These are phyloP conservation scores for Syrmaticus mikado DNA, from an alignment of 2,113 vertebrate genomes.

Conservation along the genomic window DNA sequence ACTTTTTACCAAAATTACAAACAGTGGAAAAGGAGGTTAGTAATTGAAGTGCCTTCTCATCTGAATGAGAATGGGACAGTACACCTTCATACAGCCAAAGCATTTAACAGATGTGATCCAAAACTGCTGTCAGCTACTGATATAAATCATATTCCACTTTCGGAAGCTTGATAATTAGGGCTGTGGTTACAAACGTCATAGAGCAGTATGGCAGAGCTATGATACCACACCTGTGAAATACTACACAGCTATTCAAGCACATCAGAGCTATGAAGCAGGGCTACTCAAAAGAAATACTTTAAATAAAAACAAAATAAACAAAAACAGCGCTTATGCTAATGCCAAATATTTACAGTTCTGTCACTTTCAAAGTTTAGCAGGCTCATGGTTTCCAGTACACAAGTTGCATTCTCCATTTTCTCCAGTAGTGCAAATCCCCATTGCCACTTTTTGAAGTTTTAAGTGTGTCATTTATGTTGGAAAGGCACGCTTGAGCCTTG, in stretches of 20 bases:
- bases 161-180: background rate
- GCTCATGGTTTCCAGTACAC: background rate
- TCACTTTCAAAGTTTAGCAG: background rate
- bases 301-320: background rate
- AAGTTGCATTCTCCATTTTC: background rate
- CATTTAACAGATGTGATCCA: constrained; percentile 8
- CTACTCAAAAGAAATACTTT: background rate
- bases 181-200: accelerated
- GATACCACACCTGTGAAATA: background rate
- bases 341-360: background rate
- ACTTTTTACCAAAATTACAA: background rate
- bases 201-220: background rate
- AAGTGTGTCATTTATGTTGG: background rate
- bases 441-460: background rate
- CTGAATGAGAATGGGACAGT: background rate
- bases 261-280: background rate
- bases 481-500: background rate
- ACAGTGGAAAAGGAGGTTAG: background rate
- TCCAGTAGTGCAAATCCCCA: background rate
- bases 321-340: background rate
- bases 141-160: background rate
- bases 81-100: background rate
- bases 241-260: background rate
- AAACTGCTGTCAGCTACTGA: background rate
- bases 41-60: background rate